Conservation (phyloP, 2,888 invertebrate species). For the Ariolimax columbianus region DNA sequence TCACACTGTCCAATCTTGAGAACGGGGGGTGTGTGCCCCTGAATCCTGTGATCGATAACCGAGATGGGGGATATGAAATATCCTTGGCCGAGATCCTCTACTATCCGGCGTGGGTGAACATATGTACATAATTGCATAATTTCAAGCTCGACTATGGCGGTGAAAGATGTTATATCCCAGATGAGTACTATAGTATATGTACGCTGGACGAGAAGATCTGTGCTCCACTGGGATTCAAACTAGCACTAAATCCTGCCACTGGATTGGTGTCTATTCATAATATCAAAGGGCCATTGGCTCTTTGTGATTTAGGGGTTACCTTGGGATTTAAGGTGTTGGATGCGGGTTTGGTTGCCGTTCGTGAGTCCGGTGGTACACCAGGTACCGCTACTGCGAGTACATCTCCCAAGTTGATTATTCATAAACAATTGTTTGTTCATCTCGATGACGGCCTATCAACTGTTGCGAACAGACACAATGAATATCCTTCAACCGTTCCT, state of each 20-base stretch:
- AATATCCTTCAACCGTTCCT: not conserved
- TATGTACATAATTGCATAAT: not conserved
- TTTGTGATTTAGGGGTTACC: not conserved
- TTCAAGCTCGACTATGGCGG: not conserved
- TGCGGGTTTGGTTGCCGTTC: not conserved
- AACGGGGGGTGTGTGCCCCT: not conserved
- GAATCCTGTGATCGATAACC: not conserved
- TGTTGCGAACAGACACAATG: not conserved
- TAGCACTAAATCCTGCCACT: not conserved
- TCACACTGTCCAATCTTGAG: not conserved
- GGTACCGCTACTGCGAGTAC: not conserved
- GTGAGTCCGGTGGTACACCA: too few species aligned
- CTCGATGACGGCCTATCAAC: not conserved
- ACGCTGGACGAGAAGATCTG: not conserved
- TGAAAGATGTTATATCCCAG: not conserved
- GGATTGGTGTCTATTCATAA: not conserved
- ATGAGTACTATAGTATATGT: not conserved
- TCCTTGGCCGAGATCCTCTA: not conserved
- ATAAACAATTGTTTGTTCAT: conserved; percentile 1
- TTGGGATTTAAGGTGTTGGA: not conserved
- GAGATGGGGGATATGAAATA: not conserved
- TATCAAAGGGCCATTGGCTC: not conserved
- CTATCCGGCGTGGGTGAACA: not conserved
- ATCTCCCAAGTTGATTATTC: not conserved
- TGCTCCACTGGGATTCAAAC: not conserved